Evolutionary conservation across 1,140 invertebrate species (phyloP), one percentile per base, ranked within the genome.

Genomic region (Idris sp.): DNA sequence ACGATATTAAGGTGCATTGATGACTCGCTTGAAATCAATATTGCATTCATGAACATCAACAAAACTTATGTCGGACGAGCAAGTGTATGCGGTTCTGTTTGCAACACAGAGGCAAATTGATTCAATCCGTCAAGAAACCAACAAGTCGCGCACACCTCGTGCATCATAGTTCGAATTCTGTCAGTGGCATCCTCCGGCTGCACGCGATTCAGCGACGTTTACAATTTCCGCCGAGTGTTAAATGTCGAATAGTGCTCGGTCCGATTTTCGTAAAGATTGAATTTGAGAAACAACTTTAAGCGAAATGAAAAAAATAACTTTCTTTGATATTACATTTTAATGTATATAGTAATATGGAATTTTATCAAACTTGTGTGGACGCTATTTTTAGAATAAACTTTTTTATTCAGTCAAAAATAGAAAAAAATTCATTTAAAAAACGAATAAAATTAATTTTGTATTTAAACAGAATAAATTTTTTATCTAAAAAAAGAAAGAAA

Each of bases 161-260:
- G 56, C 48, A 74, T 77, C 77, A 74, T 64, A 40, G 77, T 74
- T 77, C 64, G 69, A 78, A 67, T 40, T 74, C 76, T 84, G 83
- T 84, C 83, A 82, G 79, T 81, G 64, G 80, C 83, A 84, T 74
- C 74, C 78, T 80, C 72, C 77, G 68, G 43, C 74, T 78, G 79
- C 80, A 82, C 81, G 81, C 80, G 79, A 83, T 82, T 77, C 65
- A 25, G 69, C 76, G 73, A 81, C 80, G 79, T 83, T 72, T 82
- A 81, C 81, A 80, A 83, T 83, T 82, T 83, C 81, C 79, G 78
- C 77, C 33, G 56, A 79, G 73, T 73, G 77, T 76, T 64, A 49
- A 64, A 48, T 46, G 49, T 73, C 62, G 16, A 77, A 77, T 64
- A 43, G 26, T 46, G 33, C 43, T 25, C 16, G 41, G 36, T 54